A percentile compares a stretch with the other conserved stretches of the same genome.
These are phyloP conservation scores for Petrolisthes manimaculis DNA, from an alignment of 2,888 invertebrate genomes.

Conservation along the genomic window DNA sequence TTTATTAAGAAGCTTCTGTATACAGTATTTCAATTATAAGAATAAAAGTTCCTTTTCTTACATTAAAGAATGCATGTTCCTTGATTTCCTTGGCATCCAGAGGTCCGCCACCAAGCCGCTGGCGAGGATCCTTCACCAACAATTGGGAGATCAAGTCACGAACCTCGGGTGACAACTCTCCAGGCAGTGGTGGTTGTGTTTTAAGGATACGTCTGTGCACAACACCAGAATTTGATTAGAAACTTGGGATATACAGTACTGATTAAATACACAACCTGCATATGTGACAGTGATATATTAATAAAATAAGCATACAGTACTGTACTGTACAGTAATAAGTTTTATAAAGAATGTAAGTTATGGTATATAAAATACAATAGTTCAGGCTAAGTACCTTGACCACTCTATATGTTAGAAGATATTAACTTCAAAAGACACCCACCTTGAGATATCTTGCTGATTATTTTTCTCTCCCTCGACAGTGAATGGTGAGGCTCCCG, in stretches of 20 bases:
- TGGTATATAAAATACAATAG: too few relatives aligned
- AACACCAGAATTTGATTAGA: background rate
- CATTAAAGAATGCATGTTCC: conserved; percentile 88
- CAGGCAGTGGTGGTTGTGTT: conserved; percentile 90
- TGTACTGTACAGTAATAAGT: too few relatives aligned
- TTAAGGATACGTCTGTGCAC: conserved; percentile 81
- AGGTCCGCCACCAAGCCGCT: conserved; percentile 87
- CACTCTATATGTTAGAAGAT: too few relatives aligned
- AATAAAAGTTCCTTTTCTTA: conserved; percentile 68
- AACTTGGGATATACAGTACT: background rate
- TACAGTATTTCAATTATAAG: too few relatives aligned
- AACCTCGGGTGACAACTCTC: conserved; percentile 80
- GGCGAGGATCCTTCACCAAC: conserved; percentile 89
- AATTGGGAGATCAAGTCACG: conserved; percentile 85
- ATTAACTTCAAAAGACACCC: background rate
- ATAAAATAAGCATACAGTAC: background rate
- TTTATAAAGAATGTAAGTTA: too few relatives aligned
- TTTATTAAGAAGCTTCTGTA: too few relatives aligned
- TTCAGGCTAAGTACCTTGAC: too few relatives aligned
- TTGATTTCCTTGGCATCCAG: conserved; percentile 90
- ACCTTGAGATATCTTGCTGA: conserved; percentile 89
- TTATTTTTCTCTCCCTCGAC: conserved; percentile 94
- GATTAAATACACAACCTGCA: background rate
- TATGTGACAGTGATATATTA: background rate
- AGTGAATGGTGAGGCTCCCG: conserved; percentile 97